phyloP scores from a whole-genome alignment of 1,140 invertebrate genomes.

The Neomicropteryx cornuta region DNA sequence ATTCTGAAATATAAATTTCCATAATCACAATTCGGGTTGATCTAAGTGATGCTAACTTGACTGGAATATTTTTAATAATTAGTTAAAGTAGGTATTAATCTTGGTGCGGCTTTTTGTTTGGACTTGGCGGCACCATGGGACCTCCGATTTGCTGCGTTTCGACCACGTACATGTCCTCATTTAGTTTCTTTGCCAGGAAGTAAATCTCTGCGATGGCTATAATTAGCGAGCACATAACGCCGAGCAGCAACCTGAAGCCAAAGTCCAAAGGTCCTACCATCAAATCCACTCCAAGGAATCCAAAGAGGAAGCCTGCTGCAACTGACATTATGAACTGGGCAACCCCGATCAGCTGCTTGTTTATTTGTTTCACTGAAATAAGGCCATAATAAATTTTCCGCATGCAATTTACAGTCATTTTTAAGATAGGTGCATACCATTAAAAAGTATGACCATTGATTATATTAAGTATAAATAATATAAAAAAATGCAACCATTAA shows the following conservation, averaged over 20 bases:
- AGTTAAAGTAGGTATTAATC: neutral
- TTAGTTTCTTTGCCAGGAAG: conserved; percentile 72
- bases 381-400: conserved; percentile 13
- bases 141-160: conserved; percentile 37
- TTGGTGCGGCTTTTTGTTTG: too few relatives aligned
- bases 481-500: too few relatives aligned
- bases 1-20: too few relatives aligned
- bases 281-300: conserved; percentile 68
- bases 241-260: conserved; percentile 68
- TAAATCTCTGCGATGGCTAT: conserved; percentile 81
- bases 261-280: conserved; percentile 68
- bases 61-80: too few relatives aligned
- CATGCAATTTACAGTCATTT: neutral
- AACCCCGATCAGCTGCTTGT: conserved; percentile 71
- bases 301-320: conserved; percentile 71
- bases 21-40: too few relatives aligned
- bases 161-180: conserved; percentile 44
- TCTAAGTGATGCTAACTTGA: neutral
- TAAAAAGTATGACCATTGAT: too few relatives aligned
- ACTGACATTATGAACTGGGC: conserved; percentile 73
- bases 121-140: too few relatives aligned
- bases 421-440: neutral
- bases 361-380: conserved; percentile 69
- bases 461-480: too few relatives aligned
- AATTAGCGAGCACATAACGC: conserved; percentile 68